Evolutionary conservation across 1,140 invertebrate species (phyloP).

Genomic region (Brachionus angularis): DNA sequence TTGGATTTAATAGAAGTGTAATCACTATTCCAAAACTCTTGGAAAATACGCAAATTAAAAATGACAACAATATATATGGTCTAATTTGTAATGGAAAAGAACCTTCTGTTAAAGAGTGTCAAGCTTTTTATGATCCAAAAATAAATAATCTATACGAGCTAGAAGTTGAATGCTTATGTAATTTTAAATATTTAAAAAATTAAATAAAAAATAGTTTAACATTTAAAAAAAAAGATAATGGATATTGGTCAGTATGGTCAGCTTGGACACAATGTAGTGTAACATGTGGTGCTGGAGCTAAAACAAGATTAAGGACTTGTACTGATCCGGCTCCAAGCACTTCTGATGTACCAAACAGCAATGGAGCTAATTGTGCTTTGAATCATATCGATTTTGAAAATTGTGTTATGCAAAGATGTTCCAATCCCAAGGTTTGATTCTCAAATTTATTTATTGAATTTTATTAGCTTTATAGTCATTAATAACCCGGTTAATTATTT

Average conservation of each 20-base stretch:
- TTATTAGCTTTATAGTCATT: too few species aligned
- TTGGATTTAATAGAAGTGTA: not conserved
- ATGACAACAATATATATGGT: constrained; percentile 6
- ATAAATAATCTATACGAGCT: constrained; percentile 11
- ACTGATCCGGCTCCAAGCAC: constrained; percentile 16
- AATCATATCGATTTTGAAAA: not conserved
- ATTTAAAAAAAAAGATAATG: not conserved
- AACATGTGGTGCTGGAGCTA: constrained; percentile 79
- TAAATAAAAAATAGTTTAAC: not conserved
- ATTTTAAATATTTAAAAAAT: not conserved
- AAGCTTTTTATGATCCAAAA: not conserved
- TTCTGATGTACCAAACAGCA: not conserved
- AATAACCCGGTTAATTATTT: too few species aligned
- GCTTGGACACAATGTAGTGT: constrained; percentile 76
- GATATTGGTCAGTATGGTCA: constrained; percentile 59
- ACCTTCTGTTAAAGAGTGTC: constrained; percentile 23
- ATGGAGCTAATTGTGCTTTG: constrained; percentile 11
- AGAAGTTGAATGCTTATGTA: constrained; percentile 41
- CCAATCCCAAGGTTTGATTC: constrained; percentile 15
- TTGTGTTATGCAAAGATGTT: constrained; percentile 41
- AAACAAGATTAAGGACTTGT: constrained; percentile 68
- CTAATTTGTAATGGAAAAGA: constrained; percentile 16
- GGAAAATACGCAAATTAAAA: not conserved
- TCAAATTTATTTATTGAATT: not conserved
- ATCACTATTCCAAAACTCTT: not conserved